Evolutionary conservation across 1,140 invertebrate species (phyloP).

Genomic region (Drosophila nebulosa): DNA sequence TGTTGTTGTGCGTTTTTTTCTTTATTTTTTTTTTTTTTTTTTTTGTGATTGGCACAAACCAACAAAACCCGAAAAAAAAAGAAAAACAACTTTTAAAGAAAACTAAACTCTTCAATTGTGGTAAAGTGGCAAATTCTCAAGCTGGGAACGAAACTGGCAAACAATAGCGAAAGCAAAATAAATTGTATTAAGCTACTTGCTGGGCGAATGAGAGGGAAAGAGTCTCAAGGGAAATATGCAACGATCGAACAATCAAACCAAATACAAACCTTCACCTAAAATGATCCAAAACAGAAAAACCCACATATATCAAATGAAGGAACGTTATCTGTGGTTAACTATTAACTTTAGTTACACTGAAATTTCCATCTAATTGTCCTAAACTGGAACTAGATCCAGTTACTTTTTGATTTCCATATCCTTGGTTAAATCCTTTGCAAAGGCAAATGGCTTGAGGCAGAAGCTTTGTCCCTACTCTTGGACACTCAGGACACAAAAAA

Average conservation of each 20-base stretch:
- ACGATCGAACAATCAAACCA: background rate
- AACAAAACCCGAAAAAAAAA: background rate
- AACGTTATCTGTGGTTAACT: no score
- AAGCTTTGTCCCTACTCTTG: background rate
- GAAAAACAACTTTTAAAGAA: background rate
- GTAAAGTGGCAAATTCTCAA: background rate
- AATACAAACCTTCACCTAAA: background rate
- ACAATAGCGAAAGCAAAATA: background rate
- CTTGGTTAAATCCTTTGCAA: no score
- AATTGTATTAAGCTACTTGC: background rate
- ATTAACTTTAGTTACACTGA: no score
- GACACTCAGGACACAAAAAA: background rate
- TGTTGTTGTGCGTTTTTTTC: slow-evolving; percentile 51
- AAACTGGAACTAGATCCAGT: no score
- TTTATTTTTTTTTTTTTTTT: background rate
- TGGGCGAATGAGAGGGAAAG: background rate
- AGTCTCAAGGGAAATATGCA: no score
- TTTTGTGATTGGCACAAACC: slow-evolving; percentile 59
- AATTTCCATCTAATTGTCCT: no score
- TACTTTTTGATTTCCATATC: no score
- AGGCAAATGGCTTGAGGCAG: no score
- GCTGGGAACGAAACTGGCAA: background rate
- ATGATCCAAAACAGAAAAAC: no score
- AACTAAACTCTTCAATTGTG: background rate
- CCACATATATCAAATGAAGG: no score